Evolutionary conservation across 2,113 vertebrate species (phyloP).

Genomic region (Clarias magur): DNA sequence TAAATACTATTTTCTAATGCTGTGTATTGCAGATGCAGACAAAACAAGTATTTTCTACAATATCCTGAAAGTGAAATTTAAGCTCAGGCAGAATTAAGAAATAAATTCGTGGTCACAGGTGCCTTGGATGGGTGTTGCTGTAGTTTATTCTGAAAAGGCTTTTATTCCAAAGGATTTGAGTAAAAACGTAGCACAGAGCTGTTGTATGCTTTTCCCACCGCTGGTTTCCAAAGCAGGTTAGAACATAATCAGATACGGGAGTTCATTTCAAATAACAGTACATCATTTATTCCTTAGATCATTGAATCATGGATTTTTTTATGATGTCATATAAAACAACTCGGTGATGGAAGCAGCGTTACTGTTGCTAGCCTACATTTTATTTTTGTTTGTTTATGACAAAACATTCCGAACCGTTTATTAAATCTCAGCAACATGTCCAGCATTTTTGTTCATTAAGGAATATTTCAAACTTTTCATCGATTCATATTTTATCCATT

Average conservation of each 20-base stretch:
- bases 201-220: background rate
- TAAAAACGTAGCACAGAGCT: background rate
- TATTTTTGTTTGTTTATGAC: background rate
- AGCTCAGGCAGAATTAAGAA: background rate
- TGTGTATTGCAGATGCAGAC: background rate
- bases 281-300: background rate
- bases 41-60: background rate
- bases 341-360: background rate
- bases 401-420: background rate
- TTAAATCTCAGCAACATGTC: background rate
- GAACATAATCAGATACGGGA: background rate
- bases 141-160: background rate
- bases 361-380: background rate
- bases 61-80: background rate
- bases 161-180: background rate
- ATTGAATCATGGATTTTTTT: background rate
- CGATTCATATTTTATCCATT: background rate
- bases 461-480: background rate
- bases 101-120: background rate
- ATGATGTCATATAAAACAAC: background rate
- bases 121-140: background rate
- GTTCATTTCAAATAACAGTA: background rate
- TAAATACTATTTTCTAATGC: background rate
- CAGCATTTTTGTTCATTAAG: background rate
- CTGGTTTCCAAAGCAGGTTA: background rate